Evolutionary conservation across 2,113 vertebrate species (phyloP), one percentile per base, ranked within the genome.

Genomic region (Leptocoma aspasia): DNA sequence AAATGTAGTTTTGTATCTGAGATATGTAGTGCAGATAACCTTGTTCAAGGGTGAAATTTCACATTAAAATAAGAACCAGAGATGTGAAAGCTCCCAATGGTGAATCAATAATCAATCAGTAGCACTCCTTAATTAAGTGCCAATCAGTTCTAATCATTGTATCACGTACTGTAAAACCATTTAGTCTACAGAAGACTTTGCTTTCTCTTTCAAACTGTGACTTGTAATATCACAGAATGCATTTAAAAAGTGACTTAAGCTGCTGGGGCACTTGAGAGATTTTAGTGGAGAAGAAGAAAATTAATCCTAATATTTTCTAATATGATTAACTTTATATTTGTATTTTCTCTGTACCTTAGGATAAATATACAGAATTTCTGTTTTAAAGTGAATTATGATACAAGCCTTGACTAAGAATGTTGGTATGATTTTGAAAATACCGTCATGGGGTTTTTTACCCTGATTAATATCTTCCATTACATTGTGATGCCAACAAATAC

Each of bases 41-140:
- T 96, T 94, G 44, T 71, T 84, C 61, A 94, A 75, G 77, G 53
- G n/a, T 82, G 65, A 89, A 94, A 84, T 94, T 63, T 84, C 27
- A 21, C 53, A 81, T 49, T 83, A 71, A 63, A 89, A 71, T 84
- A 82, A 81, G 72, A 80, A 71, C 24, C 11, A 56, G 33, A 56
- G 37, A 64, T 53, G 16, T 75, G 28, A 91, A 89, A 53, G 45
- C 44, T 94, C 41, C 45, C 66, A 72, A 72, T 50, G 76, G 11
- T 65, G 75, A 92, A 95, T 79, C 84, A 92, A 96, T 95, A 94
- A 80, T 85, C 89, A 85, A 82, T 82, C 89, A 94, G 71, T 69
- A 87, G 65, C 63, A 57, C 47, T 82, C 27, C 20, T 30, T 87
- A 95, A 92, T 91, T 82, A 84, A 71, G 41, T 65, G 57, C 23